Conservation (phyloP, 2,113 vertebrate species). For the Percina caprodes region DNA sequence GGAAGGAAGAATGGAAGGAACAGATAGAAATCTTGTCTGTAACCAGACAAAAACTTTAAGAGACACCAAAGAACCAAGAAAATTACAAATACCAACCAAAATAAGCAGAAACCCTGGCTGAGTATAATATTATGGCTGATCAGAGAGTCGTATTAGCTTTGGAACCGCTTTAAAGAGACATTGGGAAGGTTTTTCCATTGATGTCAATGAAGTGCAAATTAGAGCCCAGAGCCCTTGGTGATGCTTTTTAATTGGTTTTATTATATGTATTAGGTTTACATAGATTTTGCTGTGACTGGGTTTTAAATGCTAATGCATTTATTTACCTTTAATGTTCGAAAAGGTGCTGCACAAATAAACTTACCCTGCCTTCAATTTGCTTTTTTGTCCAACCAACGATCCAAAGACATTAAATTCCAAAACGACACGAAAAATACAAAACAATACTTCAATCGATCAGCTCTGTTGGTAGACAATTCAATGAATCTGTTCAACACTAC, state of each 20-base stretch:
- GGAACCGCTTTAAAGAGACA: not conserved
- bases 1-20: conserved; percentile 5
- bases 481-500: conserved; percentile 3
- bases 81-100: not conserved
- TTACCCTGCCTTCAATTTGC: not conserved
- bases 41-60: not conserved
- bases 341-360: not conserved
- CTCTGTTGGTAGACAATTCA: conserved; percentile 9
- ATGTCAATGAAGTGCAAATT: not conserved
- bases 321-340: not conserved
- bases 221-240: not conserved
- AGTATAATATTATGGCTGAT: not conserved
- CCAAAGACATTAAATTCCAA: not conserved
- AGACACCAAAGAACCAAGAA: not conserved
- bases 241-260: not conserved
- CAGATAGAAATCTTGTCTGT: not conserved
- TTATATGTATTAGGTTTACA: not conserved
- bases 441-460: not conserved
- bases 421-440: not conserved
- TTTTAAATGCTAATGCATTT: not conserved
- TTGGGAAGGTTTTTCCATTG: not conserved
- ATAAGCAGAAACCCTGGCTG: not conserved
- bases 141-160: not conserved
- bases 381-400: not conserved
- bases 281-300: not conserved